These are phyloP conservation scores for Limonius californicus DNA, from an alignment of 1,140 invertebrate species.

Conservation along the genomic window DNA sequence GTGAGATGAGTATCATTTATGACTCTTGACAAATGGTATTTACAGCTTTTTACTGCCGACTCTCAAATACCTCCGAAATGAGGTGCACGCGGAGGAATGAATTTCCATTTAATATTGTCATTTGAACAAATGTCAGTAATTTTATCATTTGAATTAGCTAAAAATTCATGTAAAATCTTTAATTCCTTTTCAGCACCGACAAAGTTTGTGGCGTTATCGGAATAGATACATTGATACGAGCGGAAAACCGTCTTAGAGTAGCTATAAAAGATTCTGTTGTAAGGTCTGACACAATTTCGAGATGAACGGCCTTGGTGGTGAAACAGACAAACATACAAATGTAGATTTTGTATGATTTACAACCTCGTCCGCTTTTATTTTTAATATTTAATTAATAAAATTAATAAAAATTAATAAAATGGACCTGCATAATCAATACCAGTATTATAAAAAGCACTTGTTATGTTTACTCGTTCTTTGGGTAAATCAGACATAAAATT, in stretches of 20 bases:
- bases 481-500: slow-evolving; percentile 44
- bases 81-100: slow-evolving; percentile 44
- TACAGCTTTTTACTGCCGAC: slow-evolving; percentile 16
- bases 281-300: slow-evolving; percentile 31
- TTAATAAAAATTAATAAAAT: slow-evolving; percentile 32
- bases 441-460: slow-evolving; percentile 30
- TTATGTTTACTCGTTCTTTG: slow-evolving; percentile 26
- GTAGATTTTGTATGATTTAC: slow-evolving; percentile 36
- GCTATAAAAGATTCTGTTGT: slow-evolving; percentile 36
- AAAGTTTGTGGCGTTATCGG: slow-evolving; percentile 42
- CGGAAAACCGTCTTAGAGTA: slow-evolving; percentile 42
- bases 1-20: neutral
- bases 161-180: neutral
- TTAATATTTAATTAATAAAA: no score
- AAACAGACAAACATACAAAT: slow-evolving; percentile 44
- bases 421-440: slow-evolving; percentile 44
- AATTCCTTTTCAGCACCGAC: slow-evolving; percentile 27
- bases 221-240: slow-evolving; percentile 31
- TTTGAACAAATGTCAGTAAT: neutral
- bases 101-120: slow-evolving; percentile 44
- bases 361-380: neutral
- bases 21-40: slow-evolving; percentile 4
- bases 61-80: slow-evolving; percentile 49
- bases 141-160: neutral
- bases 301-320: slow-evolving; percentile 36